Base-by-base conservation (phyloP, 2,797 vertebrate species). In the Chrysocyon brachyurus region DNA sequence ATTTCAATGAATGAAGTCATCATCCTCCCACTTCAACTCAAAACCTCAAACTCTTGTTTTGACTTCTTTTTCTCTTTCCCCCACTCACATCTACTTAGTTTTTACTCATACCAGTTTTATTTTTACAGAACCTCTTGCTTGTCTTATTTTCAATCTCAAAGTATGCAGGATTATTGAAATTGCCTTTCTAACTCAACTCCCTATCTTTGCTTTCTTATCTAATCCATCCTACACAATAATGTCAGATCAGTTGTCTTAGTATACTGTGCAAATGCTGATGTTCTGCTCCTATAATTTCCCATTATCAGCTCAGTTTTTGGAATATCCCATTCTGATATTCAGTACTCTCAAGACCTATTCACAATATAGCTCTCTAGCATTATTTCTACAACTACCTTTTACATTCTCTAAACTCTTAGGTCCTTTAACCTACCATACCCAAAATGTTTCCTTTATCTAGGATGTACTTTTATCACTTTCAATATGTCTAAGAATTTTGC, bases 41-140 rank as follows among this genome's bases (percentile, higher is more conserved):
- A 77, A 96, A 96, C 31, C 59, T 93, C 93, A 93, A 66, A 85
- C 89, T 90, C 12, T 91, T 91, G 89, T 92, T 97, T 96, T 97
- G 89, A 89, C 36, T 90, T 84, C 75, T 86, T 91, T 92, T 21
- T 59, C 5, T 96, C 78, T 84, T 95, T 73, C 75, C 24, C 26
- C 63, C 28, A 86, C 26, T 57, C 49, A 66, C 12, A 89, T 33
- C 36, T 28, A 26, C 40, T 92, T 79, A 75, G 75, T 79, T 92
- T 95, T 77, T 68, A 83, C 49, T 94, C 56, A 75, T 28, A 49
- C 28, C 33, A 79, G 22, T 77, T 92, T 49, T 92, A 54, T 70
- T 77, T 97, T 91, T 81, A 87, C 1, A 92, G 57, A 84, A 40
- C 5, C 31, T 31, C 57, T 83, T 90, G 15, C 57, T 93, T 90